Evolutionary conservation across 2,888 invertebrate species (phyloP).

Genomic region (Polydrusus cervinus): DNA sequence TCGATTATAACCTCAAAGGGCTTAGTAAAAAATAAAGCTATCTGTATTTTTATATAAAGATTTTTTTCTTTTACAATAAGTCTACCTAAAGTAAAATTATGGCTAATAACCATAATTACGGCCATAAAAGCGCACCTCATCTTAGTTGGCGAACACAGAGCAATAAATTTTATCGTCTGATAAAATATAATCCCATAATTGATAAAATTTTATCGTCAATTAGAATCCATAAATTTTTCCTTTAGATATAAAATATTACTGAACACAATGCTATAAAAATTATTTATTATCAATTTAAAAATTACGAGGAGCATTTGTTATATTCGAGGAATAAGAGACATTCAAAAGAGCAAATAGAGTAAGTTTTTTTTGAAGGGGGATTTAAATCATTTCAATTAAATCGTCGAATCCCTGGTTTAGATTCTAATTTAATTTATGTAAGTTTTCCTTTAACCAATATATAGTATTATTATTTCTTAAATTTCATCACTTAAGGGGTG

Average conservation of each 20-base stretch:
- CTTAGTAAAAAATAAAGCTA: too few relatives aligned
- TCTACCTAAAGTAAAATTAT: constrained; percentile 25
- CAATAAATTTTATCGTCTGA: constrained; percentile 63
- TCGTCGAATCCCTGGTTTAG: too few relatives aligned
- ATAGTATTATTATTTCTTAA: too few relatives aligned
- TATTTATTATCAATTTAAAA: constrained; percentile 41
- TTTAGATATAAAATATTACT: constrained; percentile 40
- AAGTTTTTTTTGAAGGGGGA: too few relatives aligned
- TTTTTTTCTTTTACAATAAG: constrained; percentile 5
- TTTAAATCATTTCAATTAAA: too few relatives aligned
- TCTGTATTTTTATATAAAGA: neutral
- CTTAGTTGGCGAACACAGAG: constrained; percentile 41
- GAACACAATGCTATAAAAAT: constrained; percentile 37
- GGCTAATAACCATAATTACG: constrained; percentile 44
- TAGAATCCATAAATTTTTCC: constrained; percentile 64
- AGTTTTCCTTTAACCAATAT: too few relatives aligned
- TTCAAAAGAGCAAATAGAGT: too few relatives aligned
- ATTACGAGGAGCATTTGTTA: neutral
- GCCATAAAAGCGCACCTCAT: constrained; percentile 47
- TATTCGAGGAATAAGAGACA: too few relatives aligned
- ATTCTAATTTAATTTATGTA: too few relatives aligned
- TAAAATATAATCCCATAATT: constrained; percentile 64
- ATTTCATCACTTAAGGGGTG: too few relatives aligned
- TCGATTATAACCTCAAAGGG: too few relatives aligned
- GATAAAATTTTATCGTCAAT: constrained; percentile 66